Percentiles rank a stretch among this genome's conserved stretches.
Evolutionary conservation across 2,797 vertebrate species (phyloP).

Genomic region (Urocyon cinereoargenteus): DNA sequence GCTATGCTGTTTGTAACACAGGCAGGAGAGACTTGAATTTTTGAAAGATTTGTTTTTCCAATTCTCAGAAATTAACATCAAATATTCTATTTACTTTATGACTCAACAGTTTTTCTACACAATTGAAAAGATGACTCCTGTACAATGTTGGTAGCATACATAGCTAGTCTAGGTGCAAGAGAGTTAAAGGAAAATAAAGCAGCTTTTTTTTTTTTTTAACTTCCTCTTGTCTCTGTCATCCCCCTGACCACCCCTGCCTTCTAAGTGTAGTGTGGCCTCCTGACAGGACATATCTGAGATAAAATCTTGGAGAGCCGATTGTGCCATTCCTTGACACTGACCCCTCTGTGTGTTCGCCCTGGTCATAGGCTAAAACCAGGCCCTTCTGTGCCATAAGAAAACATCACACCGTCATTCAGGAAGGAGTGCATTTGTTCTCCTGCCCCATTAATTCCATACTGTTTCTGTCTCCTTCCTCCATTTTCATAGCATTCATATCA

Average conservation of each 20-base stretch:
- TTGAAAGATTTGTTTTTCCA: neutral
- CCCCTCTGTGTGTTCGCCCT: neutral
- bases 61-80: neutral
- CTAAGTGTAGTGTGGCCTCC: neutral
- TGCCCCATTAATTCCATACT: neutral
- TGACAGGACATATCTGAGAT: neutral
- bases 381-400: neutral
- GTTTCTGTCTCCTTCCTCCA: neutral
- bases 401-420: neutral
- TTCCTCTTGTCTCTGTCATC: conserved; percentile 49
- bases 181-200: neutral
- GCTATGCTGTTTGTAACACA: neutral
- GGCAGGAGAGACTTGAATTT: neutral
- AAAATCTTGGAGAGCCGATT: neutral
- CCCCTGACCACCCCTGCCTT: neutral
- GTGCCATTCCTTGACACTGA: neutral
- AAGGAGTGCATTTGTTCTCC: neutral
- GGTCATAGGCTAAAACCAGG: neutral
- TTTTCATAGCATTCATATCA: neutral
- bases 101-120: neutral
- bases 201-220: neutral
- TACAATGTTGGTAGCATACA: neutral
- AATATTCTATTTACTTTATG: neutral
- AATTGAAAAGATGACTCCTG: neutral
- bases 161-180: neutral